Evolutionary conservation across 2,888 invertebrate species (phyloP), one percentile per base, ranked within the genome.

Genomic region (Troides aeacus): DNA sequence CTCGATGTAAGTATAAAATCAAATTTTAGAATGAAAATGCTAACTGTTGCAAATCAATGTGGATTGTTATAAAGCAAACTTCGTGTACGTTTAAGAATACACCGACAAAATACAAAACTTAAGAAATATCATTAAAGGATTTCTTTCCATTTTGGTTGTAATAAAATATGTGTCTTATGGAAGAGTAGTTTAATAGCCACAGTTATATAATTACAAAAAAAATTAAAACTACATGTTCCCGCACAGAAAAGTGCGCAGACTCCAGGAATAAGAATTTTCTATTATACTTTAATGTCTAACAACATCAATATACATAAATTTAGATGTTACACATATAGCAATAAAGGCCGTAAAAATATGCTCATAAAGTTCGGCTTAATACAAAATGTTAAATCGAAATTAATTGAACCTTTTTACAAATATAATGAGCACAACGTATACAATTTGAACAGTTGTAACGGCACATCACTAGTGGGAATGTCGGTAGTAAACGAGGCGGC

Each of bases 401-500:
- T 30, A 30, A 4, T 30, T 30, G 30, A 30, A 30, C 30, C 0
- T 30, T 30, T 39, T 17, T 50, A 50, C 15, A 17, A 15, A 5
- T 50, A 17, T 50, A 50, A 50, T 50, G 5, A 50, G 3, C 15
- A 50, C 17, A n/a, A n/a, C 3, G 8, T 17, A 18, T 3, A 4
- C 6, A n/a, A 6, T 53, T 6, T 53, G 6, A 1, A 53, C 6
- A n/a, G 53, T n/a, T 7, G n/a, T 4, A 12, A 58, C 5, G 12
- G 64, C 23, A 30, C 68, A 68, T 50, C 68, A 68, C 68, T 64
- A 71, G 59, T 58, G n/a, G 21, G 30, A 64, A 50, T 23, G 60
- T 46, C 56, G 50, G 66, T 71, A n/a, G 12, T 23, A 65, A 65
- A 42, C 46, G 65, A 66, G 59, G 30, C 59, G 65, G 65, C 64